A percentile compares a stretch with the other conserved stretches of the same genome.
Evolutionary conservation across 2,797 vertebrate genomes (phyloP).

Genomic region (Gymnocypris eckloni): DNA sequence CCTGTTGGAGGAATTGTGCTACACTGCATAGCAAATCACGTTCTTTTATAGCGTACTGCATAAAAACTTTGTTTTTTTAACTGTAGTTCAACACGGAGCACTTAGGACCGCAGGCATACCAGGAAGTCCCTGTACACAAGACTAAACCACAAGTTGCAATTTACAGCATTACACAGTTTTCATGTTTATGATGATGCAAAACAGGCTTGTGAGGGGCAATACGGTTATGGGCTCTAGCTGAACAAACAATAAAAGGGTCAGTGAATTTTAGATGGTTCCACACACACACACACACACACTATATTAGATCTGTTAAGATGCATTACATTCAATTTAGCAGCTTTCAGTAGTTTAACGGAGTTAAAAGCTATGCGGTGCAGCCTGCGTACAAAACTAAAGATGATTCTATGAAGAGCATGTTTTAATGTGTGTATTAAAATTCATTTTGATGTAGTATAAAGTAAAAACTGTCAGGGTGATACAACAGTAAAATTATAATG

Average conservation of each 20-base stretch:
- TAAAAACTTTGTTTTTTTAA: constrained; percentile 74
- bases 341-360: neutral
- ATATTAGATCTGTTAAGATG: neutral
- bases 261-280: constrained; percentile 10
- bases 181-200: constrained; percentile 81
- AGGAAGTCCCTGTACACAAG: constrained; percentile 69
- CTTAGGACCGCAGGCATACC: constrained; percentile 61
- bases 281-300: neutral
- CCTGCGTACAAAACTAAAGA: neutral
- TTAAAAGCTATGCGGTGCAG: neutral
- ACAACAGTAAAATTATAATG: neutral
- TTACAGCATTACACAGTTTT: constrained; percentile 71
- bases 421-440: neutral
- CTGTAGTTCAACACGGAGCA: constrained; percentile 65
- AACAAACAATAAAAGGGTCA: constrained; percentile 39
- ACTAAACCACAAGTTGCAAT: constrained; percentile 74
- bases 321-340: neutral
- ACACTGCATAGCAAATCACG: constrained; percentile 63
- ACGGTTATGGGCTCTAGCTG: constrained; percentile 14
- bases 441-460: neutral
- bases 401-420: neutral
- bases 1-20: constrained; percentile 86
- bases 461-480: neutral
- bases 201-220: constrained; percentile 69
- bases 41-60: constrained; percentile 67